phyloP scores from a whole-genome alignment of 2,888 invertebrate species.

The Vannuccia rotundouncinata region DNA sequence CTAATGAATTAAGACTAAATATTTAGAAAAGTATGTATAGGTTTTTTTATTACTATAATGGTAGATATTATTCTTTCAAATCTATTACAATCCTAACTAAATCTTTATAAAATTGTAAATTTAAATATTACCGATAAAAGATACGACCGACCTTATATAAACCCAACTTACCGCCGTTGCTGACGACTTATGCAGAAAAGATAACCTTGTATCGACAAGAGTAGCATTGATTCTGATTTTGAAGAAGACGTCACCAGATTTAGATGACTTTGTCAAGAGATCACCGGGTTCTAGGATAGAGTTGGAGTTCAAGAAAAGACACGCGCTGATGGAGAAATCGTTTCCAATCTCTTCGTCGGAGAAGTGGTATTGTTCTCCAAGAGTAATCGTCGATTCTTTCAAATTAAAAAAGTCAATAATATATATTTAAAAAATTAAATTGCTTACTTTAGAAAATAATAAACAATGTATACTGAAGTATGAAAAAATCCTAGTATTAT shows the following conservation, averaged over 20 bases:
- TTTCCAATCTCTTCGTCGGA: neutral
- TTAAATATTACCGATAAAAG: too few relatives aligned
- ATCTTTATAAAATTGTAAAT: too few relatives aligned
- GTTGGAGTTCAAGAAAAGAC: neutral
- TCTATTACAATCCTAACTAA: too few relatives aligned
- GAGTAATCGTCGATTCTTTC: neutral
- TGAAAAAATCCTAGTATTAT: too few relatives aligned
- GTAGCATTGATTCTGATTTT: neutral
- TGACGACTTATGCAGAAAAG: neutral
- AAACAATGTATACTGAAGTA: too few relatives aligned
- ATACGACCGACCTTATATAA: too few relatives aligned
- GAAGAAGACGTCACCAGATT: neutral
- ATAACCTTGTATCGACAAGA: neutral
- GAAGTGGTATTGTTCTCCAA: neutral
- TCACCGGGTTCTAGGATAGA: neutral
- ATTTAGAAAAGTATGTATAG: too few relatives aligned
- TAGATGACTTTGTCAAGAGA: neutral
- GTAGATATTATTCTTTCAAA: too few relatives aligned
- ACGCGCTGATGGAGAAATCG: neutral
- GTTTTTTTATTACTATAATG: too few relatives aligned
- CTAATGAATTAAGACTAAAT: too few relatives aligned
- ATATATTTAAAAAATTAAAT: too few relatives aligned
- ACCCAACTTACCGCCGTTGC: neutral
- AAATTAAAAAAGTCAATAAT: neutral
- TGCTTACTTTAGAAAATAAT: too few relatives aligned